Evolutionary conservation across 2,888 invertebrate species (phyloP).

Genomic region (Ypsolopha scabrella): DNA sequence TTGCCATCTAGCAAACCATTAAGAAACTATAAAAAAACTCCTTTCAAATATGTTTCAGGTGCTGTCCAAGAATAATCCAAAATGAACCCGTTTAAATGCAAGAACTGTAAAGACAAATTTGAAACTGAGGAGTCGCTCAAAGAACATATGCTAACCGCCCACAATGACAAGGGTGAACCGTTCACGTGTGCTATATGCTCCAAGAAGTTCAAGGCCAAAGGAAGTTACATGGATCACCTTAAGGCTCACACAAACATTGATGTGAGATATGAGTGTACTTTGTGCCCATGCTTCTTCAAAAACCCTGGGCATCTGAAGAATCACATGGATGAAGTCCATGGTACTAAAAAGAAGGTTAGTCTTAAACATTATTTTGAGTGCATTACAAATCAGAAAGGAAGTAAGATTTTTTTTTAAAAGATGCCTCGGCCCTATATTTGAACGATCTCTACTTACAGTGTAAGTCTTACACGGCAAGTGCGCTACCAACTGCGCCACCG

Average conservation of each 20-base stretch:
- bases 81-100: neutral
- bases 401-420: too few relatives aligned
- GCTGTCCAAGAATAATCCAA: too few relatives aligned
- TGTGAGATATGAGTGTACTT: neutral
- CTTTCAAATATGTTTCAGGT: too few relatives aligned
- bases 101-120: neutral
- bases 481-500: too few relatives aligned
- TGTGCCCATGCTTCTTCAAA: conserved; percentile 4
- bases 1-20: too few relatives aligned
- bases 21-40: too few relatives aligned
- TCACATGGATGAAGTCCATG: neutral
- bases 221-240: conserved; percentile 1
- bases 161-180: neutral
- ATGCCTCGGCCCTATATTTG: too few relatives aligned
- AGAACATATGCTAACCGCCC: neutral
- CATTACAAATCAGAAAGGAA: too few relatives aligned
- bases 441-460: too few relatives aligned
- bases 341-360: neutral
- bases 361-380: too few relatives aligned
- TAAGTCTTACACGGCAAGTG: too few relatives aligned
- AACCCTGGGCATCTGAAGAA: neutral
- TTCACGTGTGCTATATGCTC: conserved; percentile 1
- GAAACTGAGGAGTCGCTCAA: neutral
- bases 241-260: neutral
- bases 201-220: neutral